Evolutionary conservation across 2,113 vertebrate genomes (phyloP).

Genomic region (Silurus glanis): DNA sequence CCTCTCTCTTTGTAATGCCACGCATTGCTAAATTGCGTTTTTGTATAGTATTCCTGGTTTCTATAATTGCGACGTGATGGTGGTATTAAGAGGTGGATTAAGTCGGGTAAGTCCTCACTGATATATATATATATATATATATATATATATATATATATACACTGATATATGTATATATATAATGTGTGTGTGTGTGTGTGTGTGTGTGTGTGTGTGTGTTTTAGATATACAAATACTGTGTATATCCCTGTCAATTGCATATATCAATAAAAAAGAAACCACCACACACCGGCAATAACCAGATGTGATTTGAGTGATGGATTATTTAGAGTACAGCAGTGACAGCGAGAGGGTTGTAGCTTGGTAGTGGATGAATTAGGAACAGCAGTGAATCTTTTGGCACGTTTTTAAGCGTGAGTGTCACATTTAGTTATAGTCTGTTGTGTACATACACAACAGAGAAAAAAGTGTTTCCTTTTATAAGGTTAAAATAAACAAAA

Average conservation of each 20-base stretch:
- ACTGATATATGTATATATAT: too few species aligned
- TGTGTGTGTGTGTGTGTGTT: too few species aligned
- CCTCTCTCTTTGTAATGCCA: too few species aligned
- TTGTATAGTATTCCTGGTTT: too few species aligned
- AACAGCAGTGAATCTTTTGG: neutral
- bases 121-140: too few species aligned
- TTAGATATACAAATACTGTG: neutral
- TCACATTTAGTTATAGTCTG: neutral
- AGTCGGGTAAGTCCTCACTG: too few species aligned
- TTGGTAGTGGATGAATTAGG: neutral
- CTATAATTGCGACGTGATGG: too few species aligned
- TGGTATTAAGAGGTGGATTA: too few species aligned
- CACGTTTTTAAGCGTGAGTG: neutral
- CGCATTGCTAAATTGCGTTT: too few species aligned
- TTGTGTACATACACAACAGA: neutral
- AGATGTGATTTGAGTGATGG: neutral
- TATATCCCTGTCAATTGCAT: neutral
- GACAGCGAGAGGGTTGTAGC: neutral
- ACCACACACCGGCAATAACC: neutral
- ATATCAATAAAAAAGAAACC: neutral
- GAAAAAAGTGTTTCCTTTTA: neutral
- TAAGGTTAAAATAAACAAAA: neutral
- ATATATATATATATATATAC: too few species aligned
- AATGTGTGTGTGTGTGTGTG: too few species aligned
- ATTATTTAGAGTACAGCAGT: neutral